Percentiles rank a stretch among this genome's conserved stretches.
Conservation (phyloP, 2,113 vertebrate genomes). For the Istiophorus platypterus region DNA sequence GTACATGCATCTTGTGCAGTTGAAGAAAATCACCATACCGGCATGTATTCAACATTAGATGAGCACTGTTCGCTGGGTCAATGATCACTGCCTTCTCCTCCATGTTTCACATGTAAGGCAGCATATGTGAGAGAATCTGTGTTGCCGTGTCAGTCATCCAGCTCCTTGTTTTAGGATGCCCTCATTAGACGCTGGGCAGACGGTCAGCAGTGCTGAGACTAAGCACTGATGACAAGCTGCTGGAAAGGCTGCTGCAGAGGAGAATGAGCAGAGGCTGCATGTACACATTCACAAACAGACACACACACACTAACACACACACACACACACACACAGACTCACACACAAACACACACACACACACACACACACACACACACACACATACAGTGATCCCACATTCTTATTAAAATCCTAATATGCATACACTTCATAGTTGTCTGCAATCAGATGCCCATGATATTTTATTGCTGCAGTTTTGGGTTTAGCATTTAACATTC, state of each 20-base stretch:
- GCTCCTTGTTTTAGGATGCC: slow-evolving; percentile 63
- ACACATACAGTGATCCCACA: no score
- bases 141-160: slow-evolving; percentile 69
- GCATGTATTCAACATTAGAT: slow-evolving; percentile 32
- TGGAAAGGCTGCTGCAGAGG: slow-evolving; percentile 57
- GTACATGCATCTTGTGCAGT: slow-evolving; percentile 52
- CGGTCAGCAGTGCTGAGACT: slow-evolving; percentile 46
- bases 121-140: slow-evolving; percentile 50
- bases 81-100: slow-evolving; percentile 25
- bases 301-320: slow-evolving; percentile 37
- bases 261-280: slow-evolving; percentile 57
- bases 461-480: slow-evolving; percentile 45
- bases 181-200: slow-evolving; percentile 54
- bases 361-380: slow-evolving; percentile 25
- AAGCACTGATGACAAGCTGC: slow-evolving; percentile 79
- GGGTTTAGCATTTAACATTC: slow-evolving; percentile 32
- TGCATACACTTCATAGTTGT: slow-evolving; percentile 47
- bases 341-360: slow-evolving; percentile 36
- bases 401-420: slow-evolving; percentile 17
- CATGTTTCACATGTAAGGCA: slow-evolving; percentile 50
- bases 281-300: slow-evolving; percentile 21
- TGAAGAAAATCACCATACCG: slow-evolving; percentile 49
- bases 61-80: slow-evolving; percentile 21
- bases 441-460: slow-evolving; percentile 44
- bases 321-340: slow-evolving; percentile 21